A percentile compares a stretch with the other conserved stretches of the same genome.
These are phyloP conservation scores for Melieria picta DNA, from an alignment of 2,888 invertebrate genomes.

Conservation along the genomic window DNA sequence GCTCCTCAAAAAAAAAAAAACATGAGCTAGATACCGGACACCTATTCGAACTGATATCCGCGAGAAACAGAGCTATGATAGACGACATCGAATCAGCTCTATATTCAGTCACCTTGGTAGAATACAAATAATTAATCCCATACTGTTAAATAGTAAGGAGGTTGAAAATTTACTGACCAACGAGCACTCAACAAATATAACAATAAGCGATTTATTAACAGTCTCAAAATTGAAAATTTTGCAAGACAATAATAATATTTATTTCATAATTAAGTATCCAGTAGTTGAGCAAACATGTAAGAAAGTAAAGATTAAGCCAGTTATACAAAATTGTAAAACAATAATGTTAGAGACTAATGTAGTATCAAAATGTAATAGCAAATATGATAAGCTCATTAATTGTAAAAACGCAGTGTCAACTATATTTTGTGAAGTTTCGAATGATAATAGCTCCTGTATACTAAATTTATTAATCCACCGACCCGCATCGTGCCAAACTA, in stretches of 20 bases:
- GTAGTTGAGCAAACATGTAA: conserved; percentile 11
- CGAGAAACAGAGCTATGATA: background rate
- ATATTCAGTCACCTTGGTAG: conserved; percentile 8
- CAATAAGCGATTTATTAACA: conserved; percentile 20
- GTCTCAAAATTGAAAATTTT: conserved; percentile 17
- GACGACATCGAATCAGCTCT: background rate
- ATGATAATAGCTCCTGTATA: background rate
- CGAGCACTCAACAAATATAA: conserved; percentile 22
- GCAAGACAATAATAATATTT: background rate
- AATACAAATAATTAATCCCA: conserved; percentile 17
- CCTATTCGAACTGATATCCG: background rate
- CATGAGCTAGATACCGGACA: background rate
- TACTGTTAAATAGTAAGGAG: conserved; percentile 16
- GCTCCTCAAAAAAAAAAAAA: background rate
- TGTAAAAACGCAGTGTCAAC: conserved; percentile 8
- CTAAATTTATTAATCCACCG: conserved; percentile 1
- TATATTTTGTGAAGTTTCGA: background rate
- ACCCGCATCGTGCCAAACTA: background rate
- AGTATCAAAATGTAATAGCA: background rate
- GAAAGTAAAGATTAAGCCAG: conserved; percentile 8
- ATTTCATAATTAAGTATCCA: conserved; percentile 13
- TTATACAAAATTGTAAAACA: background rate
- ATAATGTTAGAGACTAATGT: background rate
- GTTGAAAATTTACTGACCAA: conserved; percentile 1
- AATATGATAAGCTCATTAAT: background rate